Evolutionary conservation across 2,113 vertebrate species (phyloP), one percentile per base, ranked within the genome.

Genomic region (Mormyrus iriodes): DNA sequence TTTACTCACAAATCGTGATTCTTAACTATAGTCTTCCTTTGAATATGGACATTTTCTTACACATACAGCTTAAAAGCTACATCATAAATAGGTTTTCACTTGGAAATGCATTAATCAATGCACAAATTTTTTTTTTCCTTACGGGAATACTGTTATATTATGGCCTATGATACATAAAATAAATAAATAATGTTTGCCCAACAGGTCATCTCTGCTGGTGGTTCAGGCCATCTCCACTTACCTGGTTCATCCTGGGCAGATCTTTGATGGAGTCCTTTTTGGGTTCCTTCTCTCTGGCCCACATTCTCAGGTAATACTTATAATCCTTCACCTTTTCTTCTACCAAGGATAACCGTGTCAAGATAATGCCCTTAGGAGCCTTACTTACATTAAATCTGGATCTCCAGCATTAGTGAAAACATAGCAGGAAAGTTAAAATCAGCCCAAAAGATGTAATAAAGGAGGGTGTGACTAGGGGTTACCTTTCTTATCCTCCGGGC

Each of bases 231-330:
- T 87, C 19, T 10, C 6, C 53, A 7, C 91, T 91, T 94, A 99
- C 98, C 98, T 99, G 98, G 94, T 97, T 99, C 97, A 99, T 99
- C 93, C 96, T 97, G 12, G 98, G 97, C 7, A 99, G 96, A 91
- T 99, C 97, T 94, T 99, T 99, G 92, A 99, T 98, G 0, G 96
- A 98, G 93, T 99, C 98, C 83, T 96, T 97, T 91, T 95, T 98
- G 52, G 94, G 94, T 89, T 99, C 97, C 89, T 97, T 97, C 92
- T 99, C 98, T 90, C 96, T 96, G 89, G 98, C 97, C 98, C 98
- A 99, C 94, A 98, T 96, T 89, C 96, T 96, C 91, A 99, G 95
- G 93, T 99, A 99, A 92, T 98, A 98, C 90, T 95, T 96, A 58
- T 98, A 99, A 93, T 99, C 98, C 6, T 97, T 97, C 27, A 97